Evolutionary conservation across 1,140 invertebrate species (phyloP).

Genomic region (Drosophila pruinosa): DNA sequence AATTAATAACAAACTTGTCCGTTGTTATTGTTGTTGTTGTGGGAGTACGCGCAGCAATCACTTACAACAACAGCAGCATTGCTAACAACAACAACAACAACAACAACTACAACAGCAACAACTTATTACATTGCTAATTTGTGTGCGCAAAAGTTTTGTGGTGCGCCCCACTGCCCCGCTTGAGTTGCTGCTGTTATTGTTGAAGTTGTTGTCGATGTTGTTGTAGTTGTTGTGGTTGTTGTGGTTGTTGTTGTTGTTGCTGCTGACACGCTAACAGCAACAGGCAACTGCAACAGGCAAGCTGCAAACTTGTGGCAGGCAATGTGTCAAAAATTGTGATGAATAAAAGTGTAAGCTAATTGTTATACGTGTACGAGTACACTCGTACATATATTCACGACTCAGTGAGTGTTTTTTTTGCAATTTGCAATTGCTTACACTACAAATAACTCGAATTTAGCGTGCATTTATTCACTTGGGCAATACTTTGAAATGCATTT

Average conservation of each 20-base stretch:
- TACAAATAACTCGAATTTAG: background rate
- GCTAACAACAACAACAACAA: constrained; percentile 17
- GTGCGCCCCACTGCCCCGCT: constrained; percentile 47
- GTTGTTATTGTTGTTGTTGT: constrained; percentile 9
- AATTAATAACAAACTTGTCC: constrained; percentile 60
- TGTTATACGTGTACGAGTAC: constrained; percentile 6
- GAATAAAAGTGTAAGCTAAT: constrained; percentile 41
- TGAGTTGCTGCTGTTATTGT: constrained; percentile 26
- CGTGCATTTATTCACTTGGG: background rate
- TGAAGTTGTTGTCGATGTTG: constrained; percentile 2
- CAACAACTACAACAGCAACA: constrained; percentile 31
- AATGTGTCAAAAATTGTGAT: constrained; percentile 45
- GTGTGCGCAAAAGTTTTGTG: constrained; percentile 40
- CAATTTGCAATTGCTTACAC: constrained; percentile 1
- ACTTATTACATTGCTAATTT: constrained; percentile 67
- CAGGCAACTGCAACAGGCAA: constrained; percentile 1
- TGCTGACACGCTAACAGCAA: constrained; percentile 26
- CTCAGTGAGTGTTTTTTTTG: constrained; percentile 1
- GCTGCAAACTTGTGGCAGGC: constrained; percentile 24
- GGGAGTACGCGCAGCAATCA: constrained; percentile 42
- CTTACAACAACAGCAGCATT: constrained; percentile 4
- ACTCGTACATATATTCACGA: background rate
- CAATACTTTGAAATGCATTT: background rate
- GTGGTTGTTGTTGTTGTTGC: constrained; percentile 7
- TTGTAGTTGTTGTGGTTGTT: background rate